Evolutionary conservation across 2,113 vertebrate genomes (phyloP).

Genomic region (Anolis carolinensis): DNA sequence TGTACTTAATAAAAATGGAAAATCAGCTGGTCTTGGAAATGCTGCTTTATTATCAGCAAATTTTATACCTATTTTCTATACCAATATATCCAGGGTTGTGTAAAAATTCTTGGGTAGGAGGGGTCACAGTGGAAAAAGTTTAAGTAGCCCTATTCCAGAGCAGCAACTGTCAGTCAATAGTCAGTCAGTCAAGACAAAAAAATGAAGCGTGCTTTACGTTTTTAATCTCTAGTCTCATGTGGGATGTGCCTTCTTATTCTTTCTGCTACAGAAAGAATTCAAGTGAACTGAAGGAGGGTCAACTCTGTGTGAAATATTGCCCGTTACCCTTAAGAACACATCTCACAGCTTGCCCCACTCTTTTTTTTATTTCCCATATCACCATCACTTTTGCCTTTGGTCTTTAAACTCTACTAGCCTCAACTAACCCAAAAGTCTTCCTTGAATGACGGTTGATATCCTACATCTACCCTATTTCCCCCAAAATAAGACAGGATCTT

Average conservation of each 20-base stretch:
- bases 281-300: neutral
- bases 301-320: neutral
- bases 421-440: neutral
- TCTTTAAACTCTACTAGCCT: neutral
- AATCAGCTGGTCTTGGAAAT: too few species aligned
- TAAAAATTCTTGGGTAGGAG: too few species aligned
- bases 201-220: neutral
- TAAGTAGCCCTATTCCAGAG: neutral
- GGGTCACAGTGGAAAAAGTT: too few species aligned
- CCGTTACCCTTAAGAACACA: neutral
- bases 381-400: too few species aligned
- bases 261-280: neutral
- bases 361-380: too few species aligned
- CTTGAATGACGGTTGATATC: neutral
- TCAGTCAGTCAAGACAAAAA: neutral
- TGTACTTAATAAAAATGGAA: too few species aligned
- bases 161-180: neutral
- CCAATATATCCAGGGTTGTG: too few species aligned
- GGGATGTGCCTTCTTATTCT: neutral
- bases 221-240: neutral
- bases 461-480: too few species aligned
- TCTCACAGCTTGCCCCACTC: too few species aligned
- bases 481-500: too few species aligned
- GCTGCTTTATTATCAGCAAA: too few species aligned
- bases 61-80: too few species aligned